These are phyloP conservation scores for Collichthys lucidus DNA, from an alignment of 2,113 vertebrate genomes.

Conservation along the genomic window DNA sequence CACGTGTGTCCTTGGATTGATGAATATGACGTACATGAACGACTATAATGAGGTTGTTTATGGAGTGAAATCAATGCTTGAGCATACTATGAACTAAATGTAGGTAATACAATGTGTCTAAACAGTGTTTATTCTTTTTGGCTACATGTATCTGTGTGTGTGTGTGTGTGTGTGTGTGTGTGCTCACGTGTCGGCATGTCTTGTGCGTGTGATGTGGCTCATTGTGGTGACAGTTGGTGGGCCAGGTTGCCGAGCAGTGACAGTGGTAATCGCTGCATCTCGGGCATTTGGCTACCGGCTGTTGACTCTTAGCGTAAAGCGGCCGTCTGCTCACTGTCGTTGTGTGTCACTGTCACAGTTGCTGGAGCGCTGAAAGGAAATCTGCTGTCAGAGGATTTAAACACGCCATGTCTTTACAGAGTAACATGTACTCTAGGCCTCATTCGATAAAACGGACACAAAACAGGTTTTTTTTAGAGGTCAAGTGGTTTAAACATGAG, in stretches of 20 bases:
- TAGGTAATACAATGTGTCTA: neutral
- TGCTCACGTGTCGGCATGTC: neutral
- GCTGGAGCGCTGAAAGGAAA: slow-evolving; percentile 29
- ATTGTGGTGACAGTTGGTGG: slow-evolving; percentile 54
- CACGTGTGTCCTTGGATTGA: slow-evolving; percentile 7
- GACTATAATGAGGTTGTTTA: slow-evolving; percentile 2
- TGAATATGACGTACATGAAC: slow-evolving; percentile 1
- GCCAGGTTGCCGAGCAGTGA: slow-evolving; percentile 55
- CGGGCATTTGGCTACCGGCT: slow-evolving; percentile 48
- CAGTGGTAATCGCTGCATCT: slow-evolving; percentile 50
- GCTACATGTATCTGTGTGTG: too few species aligned
- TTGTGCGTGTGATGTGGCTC: slow-evolving; percentile 14
- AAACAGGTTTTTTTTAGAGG: neutral
- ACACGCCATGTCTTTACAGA: neutral
- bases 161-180: neutral
- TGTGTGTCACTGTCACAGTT: slow-evolving; percentile 70
- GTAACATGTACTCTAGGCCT: neutral
- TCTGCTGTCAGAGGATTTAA: slow-evolving; percentile 41
- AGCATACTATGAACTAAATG: neutral
- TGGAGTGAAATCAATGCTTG: slow-evolving; percentile 1
- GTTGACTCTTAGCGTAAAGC: slow-evolving; percentile 30
- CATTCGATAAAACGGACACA: neutral
- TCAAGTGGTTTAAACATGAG: neutral
- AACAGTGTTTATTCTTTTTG: neutral
- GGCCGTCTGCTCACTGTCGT: slow-evolving; percentile 57